phyloP scores from a whole-genome alignment of 2,113 vertebrate species.

The Lathamus discolor region DNA sequence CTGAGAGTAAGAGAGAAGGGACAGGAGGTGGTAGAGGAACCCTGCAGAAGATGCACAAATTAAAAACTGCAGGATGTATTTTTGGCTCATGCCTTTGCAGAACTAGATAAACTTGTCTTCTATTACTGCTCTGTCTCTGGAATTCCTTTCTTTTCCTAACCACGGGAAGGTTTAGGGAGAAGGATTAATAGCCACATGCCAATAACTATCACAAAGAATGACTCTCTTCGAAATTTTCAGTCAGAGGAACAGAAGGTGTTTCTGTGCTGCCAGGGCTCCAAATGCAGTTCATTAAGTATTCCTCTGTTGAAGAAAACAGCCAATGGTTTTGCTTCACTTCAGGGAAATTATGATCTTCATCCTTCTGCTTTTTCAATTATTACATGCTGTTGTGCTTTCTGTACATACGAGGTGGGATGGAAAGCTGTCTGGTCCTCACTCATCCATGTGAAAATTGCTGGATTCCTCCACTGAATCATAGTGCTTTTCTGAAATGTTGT shows the following conservation, averaged over 20 bases:
- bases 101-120: background rate
- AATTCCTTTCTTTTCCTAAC: background rate
- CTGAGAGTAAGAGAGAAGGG: background rate
- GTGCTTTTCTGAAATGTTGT: background rate
- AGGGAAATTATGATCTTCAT: background rate
- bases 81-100: background rate
- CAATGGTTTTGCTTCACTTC: background rate
- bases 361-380: background rate
- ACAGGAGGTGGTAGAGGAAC: background rate
- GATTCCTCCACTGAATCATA: background rate
- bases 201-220: background rate
- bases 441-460: background rate
- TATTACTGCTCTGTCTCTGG: background rate
- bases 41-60: background rate
- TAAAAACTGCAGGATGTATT: background rate
- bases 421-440: background rate
- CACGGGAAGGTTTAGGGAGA: background rate
- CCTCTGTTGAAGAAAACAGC: background rate
- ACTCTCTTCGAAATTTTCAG: background rate
- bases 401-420: accelerated
- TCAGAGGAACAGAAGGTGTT: background rate
- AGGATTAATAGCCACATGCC: background rate
- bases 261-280: background rate
- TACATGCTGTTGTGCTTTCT: background rate
- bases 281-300: background rate